A percentile compares a stretch with the other conserved stretches of the same genome.
phyloP scores from a whole-genome alignment of 1,140 invertebrate genomes.

The Brachionus asplanchnoidis region DNA sequence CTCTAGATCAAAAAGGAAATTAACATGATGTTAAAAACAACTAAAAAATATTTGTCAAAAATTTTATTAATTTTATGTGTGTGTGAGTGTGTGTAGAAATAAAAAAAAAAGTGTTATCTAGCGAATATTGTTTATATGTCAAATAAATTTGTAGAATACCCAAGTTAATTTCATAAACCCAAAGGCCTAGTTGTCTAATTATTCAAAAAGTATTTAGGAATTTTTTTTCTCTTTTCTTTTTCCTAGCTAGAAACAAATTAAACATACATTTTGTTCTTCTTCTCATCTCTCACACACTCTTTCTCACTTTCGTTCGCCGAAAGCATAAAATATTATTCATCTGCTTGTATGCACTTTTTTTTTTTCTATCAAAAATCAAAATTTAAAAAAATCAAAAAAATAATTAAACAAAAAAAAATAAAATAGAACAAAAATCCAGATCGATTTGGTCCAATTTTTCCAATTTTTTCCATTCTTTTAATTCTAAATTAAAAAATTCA shows the following conservation, averaged over 20 bases:
- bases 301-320: background rate
- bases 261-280: background rate
- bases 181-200: background rate
- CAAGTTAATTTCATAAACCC: background rate
- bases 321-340: background rate
- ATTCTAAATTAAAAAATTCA: background rate
- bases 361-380: background rate
- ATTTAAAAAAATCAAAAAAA: background rate
- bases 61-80: background rate
- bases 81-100: background rate
- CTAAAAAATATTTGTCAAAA: background rate
- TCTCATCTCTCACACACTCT: background rate
- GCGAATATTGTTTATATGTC: background rate
- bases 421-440: background rate
- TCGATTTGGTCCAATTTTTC: background rate
- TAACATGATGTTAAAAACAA: background rate
- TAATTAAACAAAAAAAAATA: no score
- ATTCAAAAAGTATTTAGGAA: background rate
- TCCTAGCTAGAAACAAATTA: background rate
- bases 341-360: background rate
- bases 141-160: background rate
- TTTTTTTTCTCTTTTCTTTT: background rate
- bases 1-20: background rate
- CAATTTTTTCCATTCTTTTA: background rate
- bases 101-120: background rate